Evolutionary conservation across 1,140 invertebrate species (phyloP), one percentile per base, ranked within the genome.

Genomic region (Lordiphosa stackelbergi): DNA sequence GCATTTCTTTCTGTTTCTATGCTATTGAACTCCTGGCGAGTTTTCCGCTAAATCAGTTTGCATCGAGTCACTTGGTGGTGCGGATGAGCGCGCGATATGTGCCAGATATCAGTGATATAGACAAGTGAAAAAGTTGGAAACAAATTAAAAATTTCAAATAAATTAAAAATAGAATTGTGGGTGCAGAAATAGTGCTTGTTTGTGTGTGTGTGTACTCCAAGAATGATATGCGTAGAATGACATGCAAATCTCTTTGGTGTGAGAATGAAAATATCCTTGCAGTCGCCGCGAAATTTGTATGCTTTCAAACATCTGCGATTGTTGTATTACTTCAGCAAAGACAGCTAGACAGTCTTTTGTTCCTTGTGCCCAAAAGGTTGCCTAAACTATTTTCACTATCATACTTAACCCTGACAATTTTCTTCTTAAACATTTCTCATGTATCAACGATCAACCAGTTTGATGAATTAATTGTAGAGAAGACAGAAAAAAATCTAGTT

Each of bases 11-110:
- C 73, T 81, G 62, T 74, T 77, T 86, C 79, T 85, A 78, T 86
- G 85, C 85, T 86, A 86, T 86, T 83, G 85, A 86, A 86, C 85
- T 86, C 85, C 81, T 73, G 63, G 58, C 52, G 51, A 85, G 85
- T 74, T 86, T 83, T 78, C 69, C 81, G 73, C 75, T 78, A 78
- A 85, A 86, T 86, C 85, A 86, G 85, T 86, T 86, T 74, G 66
- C 68, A 69, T 61, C 68, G 57, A 86, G 70, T 57, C 84, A 55
- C 58, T 70, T 56, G 52, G 53, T 69, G 65, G 78, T 73, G 28
- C 28, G 28, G 28, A 31, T 31, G 28, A 31, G 28, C 28, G 28
- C 28, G 28, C 28, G 28, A 31, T 31, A 31, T 31, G 28, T 31
- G 28, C 28, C 5, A 31, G 28, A 31, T 31, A 31, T 31, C 28